Evolutionary conservation across 2,113 vertebrate genomes (phyloP), one percentile per base, ranked within the genome.

Genomic region (Proteles cristata): DNA sequence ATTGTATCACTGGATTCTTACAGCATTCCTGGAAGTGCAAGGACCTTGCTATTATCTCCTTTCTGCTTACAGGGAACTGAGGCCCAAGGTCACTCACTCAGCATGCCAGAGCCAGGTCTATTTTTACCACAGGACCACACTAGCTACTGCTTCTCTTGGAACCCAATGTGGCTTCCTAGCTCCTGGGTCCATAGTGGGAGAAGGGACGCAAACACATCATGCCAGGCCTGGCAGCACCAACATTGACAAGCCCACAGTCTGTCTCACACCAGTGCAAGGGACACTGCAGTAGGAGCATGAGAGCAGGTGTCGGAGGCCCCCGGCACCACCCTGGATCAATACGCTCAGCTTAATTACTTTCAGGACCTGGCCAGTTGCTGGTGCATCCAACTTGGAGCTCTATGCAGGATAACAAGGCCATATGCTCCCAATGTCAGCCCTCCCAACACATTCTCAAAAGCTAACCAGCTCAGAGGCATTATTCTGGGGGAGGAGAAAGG

Each of bases 321-420:
- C 31, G 4, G 4, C 8, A 2, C 77, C 25, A 26, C 81, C 65
- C 58, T 33, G 77, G 48, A 71, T 86, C 90, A 81, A 65, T 48
- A 69, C 16, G 16, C 90, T 92, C 69, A 79, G 68, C 58, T 39
- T 97, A 89, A 87, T 81, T 35, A 87, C 95, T 88, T 92, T 26
- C 58, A 35, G 79, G 97, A 81, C 77, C 89, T 35, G 66, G 93
- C 96, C 91, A 89, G 88, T 74, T 10, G 48, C 88, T 93, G 31
- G 43, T 58, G 26, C 39, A 53, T 96, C 92, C 92, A 89, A 61
- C 55, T 77, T 53, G 23, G 86, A 94, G 86, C 50, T 87, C 86
- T 69, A 8, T 5, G 43, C 43, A 89, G 74, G 96, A 88, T 87
- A 96, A 90, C 39, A 43, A 84, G 86, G 83, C 96, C 96, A 97